Conservation (phyloP, 2,113 vertebrate genomes). For the Hyperopisus bebe region DNA sequence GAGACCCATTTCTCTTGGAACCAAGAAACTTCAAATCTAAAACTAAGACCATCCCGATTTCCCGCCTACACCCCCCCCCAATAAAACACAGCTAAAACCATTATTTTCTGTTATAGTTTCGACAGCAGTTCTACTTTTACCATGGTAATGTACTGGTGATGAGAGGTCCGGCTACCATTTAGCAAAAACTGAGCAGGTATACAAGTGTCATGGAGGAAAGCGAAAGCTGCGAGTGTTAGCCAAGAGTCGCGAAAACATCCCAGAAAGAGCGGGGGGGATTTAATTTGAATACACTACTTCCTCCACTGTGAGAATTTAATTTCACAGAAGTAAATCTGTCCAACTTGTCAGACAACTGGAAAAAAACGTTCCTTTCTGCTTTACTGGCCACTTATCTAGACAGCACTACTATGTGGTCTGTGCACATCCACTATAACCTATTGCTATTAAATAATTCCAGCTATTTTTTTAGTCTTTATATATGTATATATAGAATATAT, state of each 20-base stretch:
- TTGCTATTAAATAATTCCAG: constrained; percentile 75
- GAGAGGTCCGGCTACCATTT: background rate
- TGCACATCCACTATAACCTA: constrained; percentile 65
- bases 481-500: constrained; percentile 64
- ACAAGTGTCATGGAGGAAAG: background rate
- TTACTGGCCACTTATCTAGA: constrained; percentile 61
- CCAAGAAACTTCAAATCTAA: constrained; percentile 3
- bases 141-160: background rate
- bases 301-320: constrained; percentile 49
- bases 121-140: background rate
- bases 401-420: constrained; percentile 52
- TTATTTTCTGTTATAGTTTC: background rate
- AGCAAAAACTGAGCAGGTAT: background rate
- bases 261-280: constrained; percentile 8
- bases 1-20: background rate
- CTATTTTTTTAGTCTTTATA: constrained; percentile 59
- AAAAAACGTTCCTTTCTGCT: constrained; percentile 40
- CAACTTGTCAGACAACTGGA: constrained; percentile 35
- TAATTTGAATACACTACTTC: constrained; percentile 28
- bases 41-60: constrained; percentile 5
- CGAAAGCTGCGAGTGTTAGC: background rate
- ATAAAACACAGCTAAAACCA: background rate
- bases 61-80: background rate
- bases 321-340: constrained; percentile 23
- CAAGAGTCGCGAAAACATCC: background rate